phyloP scores from a whole-genome alignment of 92 coral and sea anemone genomes.

The Siderastrea radians region DNA sequence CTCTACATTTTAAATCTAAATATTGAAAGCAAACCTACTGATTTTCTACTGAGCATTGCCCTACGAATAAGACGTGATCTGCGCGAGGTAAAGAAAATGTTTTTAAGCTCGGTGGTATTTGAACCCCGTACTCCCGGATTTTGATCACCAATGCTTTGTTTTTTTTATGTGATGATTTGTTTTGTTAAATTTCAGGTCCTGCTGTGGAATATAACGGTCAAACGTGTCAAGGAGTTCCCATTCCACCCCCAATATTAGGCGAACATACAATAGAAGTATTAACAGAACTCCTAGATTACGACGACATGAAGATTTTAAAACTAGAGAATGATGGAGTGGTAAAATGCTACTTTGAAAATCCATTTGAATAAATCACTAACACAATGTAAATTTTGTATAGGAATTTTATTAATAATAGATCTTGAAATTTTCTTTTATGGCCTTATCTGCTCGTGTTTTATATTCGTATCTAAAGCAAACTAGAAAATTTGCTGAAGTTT shows the following conservation, averaged over 20 bases:
- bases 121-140: too few relatives aligned
- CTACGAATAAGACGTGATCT: too few relatives aligned
- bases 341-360: slow-evolving; percentile 29
- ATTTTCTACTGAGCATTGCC: too few relatives aligned
- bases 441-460: background rate
- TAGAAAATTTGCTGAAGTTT: too few relatives aligned
- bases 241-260: slow-evolving; percentile 88
- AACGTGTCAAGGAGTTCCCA: slow-evolving; percentile 70
- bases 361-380: slow-evolving; percentile 16
- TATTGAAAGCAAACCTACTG: too few relatives aligned
- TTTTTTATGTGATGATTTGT: background rate
- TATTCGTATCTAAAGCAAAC: background rate
- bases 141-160: background rate
- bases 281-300: slow-evolving; percentile 70
- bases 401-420: background rate
- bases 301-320: slow-evolving; percentile 46
- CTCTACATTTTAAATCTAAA: too few relatives aligned
- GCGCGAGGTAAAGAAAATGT: too few relatives aligned
- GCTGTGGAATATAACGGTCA: slow-evolving; percentile 87
- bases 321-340: slow-evolving; percentile 61
- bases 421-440: background rate
- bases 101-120: too few relatives aligned
- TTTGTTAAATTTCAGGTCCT: slow-evolving; percentile 68
- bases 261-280: slow-evolving; percentile 83
- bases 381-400: background rate